Evolutionary conservation across 2,113 vertebrate species (phyloP).

Genomic region (Grammomys dolichurus): DNA sequence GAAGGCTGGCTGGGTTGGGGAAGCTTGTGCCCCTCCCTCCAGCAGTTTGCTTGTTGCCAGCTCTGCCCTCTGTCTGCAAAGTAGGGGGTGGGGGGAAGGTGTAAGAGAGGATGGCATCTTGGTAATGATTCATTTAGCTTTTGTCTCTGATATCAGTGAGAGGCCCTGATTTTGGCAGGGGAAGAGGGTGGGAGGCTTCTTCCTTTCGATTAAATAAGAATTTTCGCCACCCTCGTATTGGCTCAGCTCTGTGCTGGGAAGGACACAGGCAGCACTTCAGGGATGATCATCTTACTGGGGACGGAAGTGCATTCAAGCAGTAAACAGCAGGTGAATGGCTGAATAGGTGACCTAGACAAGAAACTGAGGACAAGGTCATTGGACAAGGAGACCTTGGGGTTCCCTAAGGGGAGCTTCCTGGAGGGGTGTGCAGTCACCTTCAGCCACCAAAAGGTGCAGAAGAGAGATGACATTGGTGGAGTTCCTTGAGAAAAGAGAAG

Average conservation of each 20-base stretch:
- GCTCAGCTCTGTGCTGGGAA: conserved; percentile 51
- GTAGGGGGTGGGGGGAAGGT: accelerated
- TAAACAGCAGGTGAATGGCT: conserved; percentile 69
- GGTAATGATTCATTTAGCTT: neutral
- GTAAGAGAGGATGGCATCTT: neutral
- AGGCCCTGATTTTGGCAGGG: neutral
- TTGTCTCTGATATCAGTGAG: neutral
- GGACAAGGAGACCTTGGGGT: neutral
- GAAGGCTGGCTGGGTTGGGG: neutral
- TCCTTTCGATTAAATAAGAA: conserved; percentile 66
- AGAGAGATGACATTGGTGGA: neutral
- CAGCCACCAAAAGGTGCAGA: neutral
- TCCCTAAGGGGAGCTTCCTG: neutral
- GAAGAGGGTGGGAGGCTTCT: neutral
- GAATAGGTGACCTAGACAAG: conserved; percentile 8
- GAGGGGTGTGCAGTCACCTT: neutral
- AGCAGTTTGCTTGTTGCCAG: neutral
- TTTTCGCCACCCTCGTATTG: conserved; percentile 48
- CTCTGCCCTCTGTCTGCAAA: neutral
- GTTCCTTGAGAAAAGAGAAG: conserved; percentile 1
- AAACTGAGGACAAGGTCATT: neutral
- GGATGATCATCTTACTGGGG: conserved; percentile 19
- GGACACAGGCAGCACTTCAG: conserved; percentile 49
- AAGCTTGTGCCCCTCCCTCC: neutral
- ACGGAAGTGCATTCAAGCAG: conserved; percentile 22